These are phyloP conservation scores for Leptosomus discolor DNA, from an alignment of 2,113 vertebrate species.

Conservation along the genomic window DNA sequence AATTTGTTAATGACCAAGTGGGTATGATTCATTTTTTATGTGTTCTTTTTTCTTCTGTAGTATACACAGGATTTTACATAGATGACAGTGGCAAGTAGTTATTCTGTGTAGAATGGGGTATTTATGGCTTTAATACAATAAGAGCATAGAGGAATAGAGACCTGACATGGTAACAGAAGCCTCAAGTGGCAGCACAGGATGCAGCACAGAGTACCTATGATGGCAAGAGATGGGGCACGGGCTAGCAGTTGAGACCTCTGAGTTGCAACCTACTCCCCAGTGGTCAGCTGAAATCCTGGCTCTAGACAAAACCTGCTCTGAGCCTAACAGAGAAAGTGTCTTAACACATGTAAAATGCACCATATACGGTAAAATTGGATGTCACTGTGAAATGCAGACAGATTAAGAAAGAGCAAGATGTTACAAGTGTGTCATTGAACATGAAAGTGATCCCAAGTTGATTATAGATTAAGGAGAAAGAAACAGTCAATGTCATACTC, in stretches of 20 bases:
- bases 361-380: neutral
- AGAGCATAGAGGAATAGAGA: neutral
- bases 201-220: neutral
- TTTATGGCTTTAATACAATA: neutral
- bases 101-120: neutral
- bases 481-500: rapidly evolving
- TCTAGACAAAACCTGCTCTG: neutral
- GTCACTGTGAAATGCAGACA: neutral
- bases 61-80: neutral
- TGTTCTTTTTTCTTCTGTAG: neutral
- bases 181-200: neutral
- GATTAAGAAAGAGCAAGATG: neutral
- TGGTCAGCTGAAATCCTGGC: neutral
- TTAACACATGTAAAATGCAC: neutral
- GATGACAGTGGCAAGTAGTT: rapidly evolving
- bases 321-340: neutral
- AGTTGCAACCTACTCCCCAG: neutral
- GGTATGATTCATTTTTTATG: neutral
- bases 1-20: neutral
- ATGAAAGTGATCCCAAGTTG: neutral
- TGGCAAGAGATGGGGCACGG: neutral
- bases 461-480: neutral
- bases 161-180: no score
- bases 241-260: neutral
- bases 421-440: neutral